Evolutionary conservation across 2,797 vertebrate genomes (phyloP), one percentile per base, ranked within the genome.

Genomic region (Typhlichthys subterraneus): DNA sequence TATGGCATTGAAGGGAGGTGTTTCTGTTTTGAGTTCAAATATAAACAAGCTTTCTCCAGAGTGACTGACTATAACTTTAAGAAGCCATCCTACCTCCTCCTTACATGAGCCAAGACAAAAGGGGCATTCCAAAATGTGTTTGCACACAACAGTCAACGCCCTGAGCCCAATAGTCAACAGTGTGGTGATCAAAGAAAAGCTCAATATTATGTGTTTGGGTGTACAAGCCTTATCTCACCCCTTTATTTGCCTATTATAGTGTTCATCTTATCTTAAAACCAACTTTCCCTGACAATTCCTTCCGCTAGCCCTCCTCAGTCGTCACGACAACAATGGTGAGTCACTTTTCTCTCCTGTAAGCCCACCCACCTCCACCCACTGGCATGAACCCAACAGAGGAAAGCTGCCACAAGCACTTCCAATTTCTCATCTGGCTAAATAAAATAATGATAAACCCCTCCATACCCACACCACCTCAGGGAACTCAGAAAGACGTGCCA

Each of bases 61-160:
- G 4, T 29, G 23, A 29, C 23, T 29, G 23, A 4, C 23, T 29
- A 29, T 29, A 29, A 29, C 23, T 29, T 29, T 29, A 38, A 2
- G 12, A 53, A 6, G 5, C 29, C 23, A 59, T 50, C 33, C 5
- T 1, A 38, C 53, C 8, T 56, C 38, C 54, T 23, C 23, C 17
- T 12, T 46, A 45, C n/a, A 12, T 42, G 14, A 77, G 72, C 13
- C 33, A 9, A 38, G 33, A 70, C n/a, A 57, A 13, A 29, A 54
- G 54, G 17, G 72, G 59, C 5, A 45, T 54, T 45, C 23, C 45
- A 6, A 58, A 58, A 46, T 59, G 12, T 87, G 86, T 90, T 88
- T 89, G 72, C 86, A 59, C 65, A 85, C 47, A 63, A n/a, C 49
- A 48, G 74, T 67, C 51, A 76, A 83, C 87, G 81, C 80, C 80